Evolutionary conservation across 2,113 vertebrate genomes (phyloP), one percentile per base, ranked within the genome.

Genomic region (Melospiza georgiana): DNA sequence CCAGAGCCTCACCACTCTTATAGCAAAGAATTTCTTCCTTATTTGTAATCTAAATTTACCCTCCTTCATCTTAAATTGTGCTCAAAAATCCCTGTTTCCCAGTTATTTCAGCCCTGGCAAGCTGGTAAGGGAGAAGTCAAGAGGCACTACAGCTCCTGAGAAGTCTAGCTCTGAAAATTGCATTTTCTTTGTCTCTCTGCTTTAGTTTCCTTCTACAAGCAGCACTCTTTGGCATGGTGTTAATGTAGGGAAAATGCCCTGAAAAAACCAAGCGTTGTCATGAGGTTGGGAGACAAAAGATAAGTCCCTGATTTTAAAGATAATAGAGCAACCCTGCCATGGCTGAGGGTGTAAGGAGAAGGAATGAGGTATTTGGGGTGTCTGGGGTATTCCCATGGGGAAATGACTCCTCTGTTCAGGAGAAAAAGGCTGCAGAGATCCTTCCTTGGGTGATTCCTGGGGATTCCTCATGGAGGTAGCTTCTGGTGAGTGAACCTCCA

Each of bases 401-500:
- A 83, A 75, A 52, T 15, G 0, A 22, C 18, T 62, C 12, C 25
- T 61, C 72, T 21, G 8, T 55, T 68, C 23, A 24, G 15, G 22
- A 49, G 13, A n/a, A 77, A 61, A 81, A 55, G 23, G 7, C 19
- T 82, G 21, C 7, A 7, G 61, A 63, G 57, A 7, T 30, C 35
- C n/a, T 57, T 57, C 22, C 24, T 67, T 48, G 30, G 27, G 49
- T 0, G 0, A 33, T 58, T 71, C 67, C 39, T 66, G 44, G 18
- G 1, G 2, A 9, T 79, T 35, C 33, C 17, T 15, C 9, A 10
- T 2, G 37, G 8, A 3, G 11, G 4, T 57, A 46, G 12, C 35
- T 54, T 66, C 81, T 54, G 43, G 28, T 44, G 61, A 62, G 23
- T 4, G 2, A 87, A 39, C 18, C 6, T 52, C 13, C 73, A 55